Evolutionary conservation across 2,888 invertebrate genomes (phyloP).

Genomic region (Monochamus alternatus): DNA sequence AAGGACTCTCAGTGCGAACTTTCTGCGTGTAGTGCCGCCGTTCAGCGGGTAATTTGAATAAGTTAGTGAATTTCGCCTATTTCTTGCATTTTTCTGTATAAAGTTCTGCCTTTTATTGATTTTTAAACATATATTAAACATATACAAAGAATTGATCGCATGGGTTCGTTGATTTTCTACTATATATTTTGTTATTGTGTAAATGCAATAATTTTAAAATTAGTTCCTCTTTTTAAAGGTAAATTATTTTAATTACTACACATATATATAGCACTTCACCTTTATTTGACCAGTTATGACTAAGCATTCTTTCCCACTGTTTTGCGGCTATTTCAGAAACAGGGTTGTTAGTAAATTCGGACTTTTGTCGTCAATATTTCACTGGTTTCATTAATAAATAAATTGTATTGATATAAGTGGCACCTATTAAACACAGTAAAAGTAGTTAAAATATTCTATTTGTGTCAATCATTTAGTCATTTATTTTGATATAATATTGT

Average conservation of each 20-base stretch:
- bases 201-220: constrained; percentile 1
- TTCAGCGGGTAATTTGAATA: constrained; percentile 42
- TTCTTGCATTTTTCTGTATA: constrained; percentile 21
- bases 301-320: not conserved
- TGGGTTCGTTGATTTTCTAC: constrained; percentile 50
- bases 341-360: not conserved
- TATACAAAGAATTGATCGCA: constrained; percentile 54
- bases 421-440: too few relatives aligned
- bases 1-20: constrained; percentile 57
- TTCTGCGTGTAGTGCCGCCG: constrained; percentile 52
- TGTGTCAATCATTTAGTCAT: too few relatives aligned
- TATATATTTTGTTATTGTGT: constrained; percentile 39
- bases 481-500: too few relatives aligned
- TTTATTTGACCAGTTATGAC: not conserved
- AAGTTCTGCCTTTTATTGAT: constrained; percentile 37
- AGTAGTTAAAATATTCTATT: too few relatives aligned
- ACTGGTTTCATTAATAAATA: not conserved
- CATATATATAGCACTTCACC: not conserved
- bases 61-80: constrained; percentile 20
- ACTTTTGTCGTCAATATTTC: not conserved
- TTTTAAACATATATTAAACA: constrained; percentile 37
- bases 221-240: constrained; percentile 7
- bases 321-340: not conserved
- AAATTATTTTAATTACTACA: constrained; percentile 2
- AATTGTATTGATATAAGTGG: too few relatives aligned